phyloP scores from a whole-genome alignment of 1,140 invertebrate genomes.

The Lepidurus arcticus region DNA sequence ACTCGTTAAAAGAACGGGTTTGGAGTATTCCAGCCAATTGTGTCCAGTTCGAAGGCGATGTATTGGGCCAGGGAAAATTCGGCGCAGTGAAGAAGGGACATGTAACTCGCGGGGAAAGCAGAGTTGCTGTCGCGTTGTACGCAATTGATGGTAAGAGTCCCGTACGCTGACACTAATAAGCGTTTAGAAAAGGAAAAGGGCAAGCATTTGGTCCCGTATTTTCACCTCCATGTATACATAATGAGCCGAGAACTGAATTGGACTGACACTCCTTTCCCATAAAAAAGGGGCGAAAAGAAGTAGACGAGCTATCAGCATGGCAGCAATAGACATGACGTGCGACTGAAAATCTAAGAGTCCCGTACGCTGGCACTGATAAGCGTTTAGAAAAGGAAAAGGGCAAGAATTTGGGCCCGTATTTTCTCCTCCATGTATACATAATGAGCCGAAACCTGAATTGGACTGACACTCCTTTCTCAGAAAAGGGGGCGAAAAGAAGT shows the following conservation, averaged over 20 bases:
- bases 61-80: constrained; percentile 67
- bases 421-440: too few relatives aligned
- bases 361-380: neutral
- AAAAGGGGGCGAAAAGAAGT: too few relatives aligned
- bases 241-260: too few relatives aligned
- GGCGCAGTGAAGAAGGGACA: constrained; percentile 55
- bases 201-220: too few relatives aligned
- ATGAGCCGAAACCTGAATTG: too few relatives aligned
- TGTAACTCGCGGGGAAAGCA: constrained; percentile 34
- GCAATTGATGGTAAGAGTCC: constrained; percentile 32
- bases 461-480: too few relatives aligned
- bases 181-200: neutral
- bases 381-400: neutral
- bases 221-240: too few relatives aligned
- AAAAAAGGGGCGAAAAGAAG: too few relatives aligned
- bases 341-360: neutral
- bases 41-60: constrained; percentile 58
- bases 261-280: too few relatives aligned
- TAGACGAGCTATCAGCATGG: too few relatives aligned
- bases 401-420: too few relatives aligned
- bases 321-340: too few relatives aligned
- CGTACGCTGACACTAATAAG: neutral
- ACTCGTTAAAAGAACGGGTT: constrained; percentile 63
- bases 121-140: constrained; percentile 38
- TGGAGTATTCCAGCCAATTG: constrained; percentile 65